Percentiles rank a stretch among this genome's conserved stretches.
Conservation (phyloP, 2,888 invertebrate genomes). For the Willowsia nigromaculata region DNA sequence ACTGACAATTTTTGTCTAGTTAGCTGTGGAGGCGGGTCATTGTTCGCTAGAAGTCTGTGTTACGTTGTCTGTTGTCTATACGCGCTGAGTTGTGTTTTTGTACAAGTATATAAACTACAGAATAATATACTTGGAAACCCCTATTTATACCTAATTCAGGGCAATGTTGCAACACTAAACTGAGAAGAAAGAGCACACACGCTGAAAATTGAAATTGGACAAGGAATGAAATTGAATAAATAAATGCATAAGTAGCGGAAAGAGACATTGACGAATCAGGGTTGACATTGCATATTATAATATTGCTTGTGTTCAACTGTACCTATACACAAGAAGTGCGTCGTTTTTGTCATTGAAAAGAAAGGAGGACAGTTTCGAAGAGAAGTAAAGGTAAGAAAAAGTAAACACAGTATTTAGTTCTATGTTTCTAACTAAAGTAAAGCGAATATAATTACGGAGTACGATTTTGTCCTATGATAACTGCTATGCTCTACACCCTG, state of each 20-base stretch:
- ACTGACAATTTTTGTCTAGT: background rate
- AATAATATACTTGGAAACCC: too few relatives aligned
- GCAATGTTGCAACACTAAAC: background rate
- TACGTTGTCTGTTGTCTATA: background rate
- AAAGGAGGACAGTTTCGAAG: background rate
- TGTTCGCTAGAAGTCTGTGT: background rate
- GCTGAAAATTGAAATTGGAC: conserved; percentile 17
- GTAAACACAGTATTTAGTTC: background rate
- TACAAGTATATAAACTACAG: too few relatives aligned
- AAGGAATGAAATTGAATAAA: conserved; percentile 18
- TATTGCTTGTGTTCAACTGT: background rate
- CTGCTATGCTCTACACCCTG: too few relatives aligned
- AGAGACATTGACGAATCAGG: background rate
- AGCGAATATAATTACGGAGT: too few relatives aligned
- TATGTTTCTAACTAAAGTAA: too few relatives aligned
- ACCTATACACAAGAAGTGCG: background rate
- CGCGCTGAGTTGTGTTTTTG: too few relatives aligned
- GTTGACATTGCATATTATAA: background rate
- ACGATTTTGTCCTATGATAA: too few relatives aligned
- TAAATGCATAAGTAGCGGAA: background rate
- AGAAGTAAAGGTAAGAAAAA: background rate
- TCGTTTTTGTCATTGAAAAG: background rate
- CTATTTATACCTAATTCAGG: too few relatives aligned
- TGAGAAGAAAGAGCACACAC: background rate
- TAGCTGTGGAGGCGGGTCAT: background rate